phyloP scores from a whole-genome alignment of 2,113 vertebrate genomes.

The Tringa solitaria region DNA sequence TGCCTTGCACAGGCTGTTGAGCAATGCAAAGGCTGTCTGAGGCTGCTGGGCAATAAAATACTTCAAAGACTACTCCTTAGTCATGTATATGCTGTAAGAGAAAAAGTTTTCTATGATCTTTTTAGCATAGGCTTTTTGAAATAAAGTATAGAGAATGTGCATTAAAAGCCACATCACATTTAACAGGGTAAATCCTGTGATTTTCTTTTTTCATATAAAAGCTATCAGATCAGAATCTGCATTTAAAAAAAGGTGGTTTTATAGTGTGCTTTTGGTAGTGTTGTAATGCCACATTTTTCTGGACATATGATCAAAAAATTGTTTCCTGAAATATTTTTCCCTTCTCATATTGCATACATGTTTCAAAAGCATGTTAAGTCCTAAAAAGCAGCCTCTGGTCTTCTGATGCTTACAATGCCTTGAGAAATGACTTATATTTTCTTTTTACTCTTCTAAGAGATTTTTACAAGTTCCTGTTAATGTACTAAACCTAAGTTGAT shows the following conservation, averaged over 20 bases:
- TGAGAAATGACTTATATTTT: background rate
- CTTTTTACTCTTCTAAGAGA: background rate
- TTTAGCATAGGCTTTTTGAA: background rate
- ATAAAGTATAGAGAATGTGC: background rate
- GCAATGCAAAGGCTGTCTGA: background rate
- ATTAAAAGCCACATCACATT: background rate
- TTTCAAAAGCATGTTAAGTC: background rate
- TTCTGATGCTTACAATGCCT: background rate
- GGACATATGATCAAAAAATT: accelerated
- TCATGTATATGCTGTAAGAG: background rate
- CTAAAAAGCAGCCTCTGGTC: background rate
- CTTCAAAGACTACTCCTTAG: background rate
- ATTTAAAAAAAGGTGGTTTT: background rate
- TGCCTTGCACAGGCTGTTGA: background rate
- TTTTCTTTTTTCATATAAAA: background rate
- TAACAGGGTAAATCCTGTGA: background rate
- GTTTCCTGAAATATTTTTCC: background rate
- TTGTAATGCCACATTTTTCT: background rate
- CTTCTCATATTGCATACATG: accelerated
- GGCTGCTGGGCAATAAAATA: background rate
- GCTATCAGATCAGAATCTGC: background rate
- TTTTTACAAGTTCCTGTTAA: background rate
- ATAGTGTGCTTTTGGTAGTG: background rate
- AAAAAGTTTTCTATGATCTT: background rate
- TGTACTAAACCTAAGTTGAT: background rate